These are phyloP conservation scores for Polypterus bichir DNA, from an alignment of 2,113 vertebrate genomes.

Conservation along the genomic window DNA sequence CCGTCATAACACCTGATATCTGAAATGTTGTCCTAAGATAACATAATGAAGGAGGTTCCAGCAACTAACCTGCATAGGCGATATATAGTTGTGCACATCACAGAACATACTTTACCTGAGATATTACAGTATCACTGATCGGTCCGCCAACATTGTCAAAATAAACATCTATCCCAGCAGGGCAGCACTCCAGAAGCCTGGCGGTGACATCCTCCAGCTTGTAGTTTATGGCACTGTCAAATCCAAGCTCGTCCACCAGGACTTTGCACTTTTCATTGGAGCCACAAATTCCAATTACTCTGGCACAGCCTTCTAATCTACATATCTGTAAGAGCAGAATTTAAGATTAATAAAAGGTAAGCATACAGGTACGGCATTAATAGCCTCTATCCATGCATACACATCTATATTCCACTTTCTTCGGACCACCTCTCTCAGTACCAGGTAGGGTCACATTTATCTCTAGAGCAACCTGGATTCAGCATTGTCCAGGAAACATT, in stretches of 20 bases:
- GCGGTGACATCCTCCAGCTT: conserved; percentile 49
- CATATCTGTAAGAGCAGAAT: conserved; percentile 53
- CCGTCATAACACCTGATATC: too few relatives aligned
- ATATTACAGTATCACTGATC: conserved; percentile 74
- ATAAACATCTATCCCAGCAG: conserved; percentile 76
- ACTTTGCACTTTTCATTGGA: conserved; percentile 71
- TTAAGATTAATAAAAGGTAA: not conserved
- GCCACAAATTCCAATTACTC: conserved; percentile 83
- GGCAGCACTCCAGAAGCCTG: conserved; percentile 61
- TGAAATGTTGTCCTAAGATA: too few relatives aligned
- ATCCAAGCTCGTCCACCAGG: conserved; percentile 71
- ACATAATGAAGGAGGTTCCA: too few relatives aligned
- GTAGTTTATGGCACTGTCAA: conserved; percentile 80
- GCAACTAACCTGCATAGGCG: too few relatives aligned
- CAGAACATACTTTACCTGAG: conserved; percentile 38
- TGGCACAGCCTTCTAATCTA: conserved; percentile 69
- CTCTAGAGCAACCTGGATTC: too few relatives aligned
- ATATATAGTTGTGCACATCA: too few relatives aligned
- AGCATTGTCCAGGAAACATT: too few relatives aligned
- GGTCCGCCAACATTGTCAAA: conserved; percentile 91
- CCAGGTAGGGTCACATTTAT: too few relatives aligned
- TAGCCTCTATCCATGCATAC: not conserved
- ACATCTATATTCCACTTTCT: too few relatives aligned
- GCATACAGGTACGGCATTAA: not conserved
- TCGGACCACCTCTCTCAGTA: too few relatives aligned